Evolutionary conservation across 2,113 vertebrate genomes (phyloP), one percentile per base, ranked within the genome.

Genomic region (Lagopus leucura): DNA sequence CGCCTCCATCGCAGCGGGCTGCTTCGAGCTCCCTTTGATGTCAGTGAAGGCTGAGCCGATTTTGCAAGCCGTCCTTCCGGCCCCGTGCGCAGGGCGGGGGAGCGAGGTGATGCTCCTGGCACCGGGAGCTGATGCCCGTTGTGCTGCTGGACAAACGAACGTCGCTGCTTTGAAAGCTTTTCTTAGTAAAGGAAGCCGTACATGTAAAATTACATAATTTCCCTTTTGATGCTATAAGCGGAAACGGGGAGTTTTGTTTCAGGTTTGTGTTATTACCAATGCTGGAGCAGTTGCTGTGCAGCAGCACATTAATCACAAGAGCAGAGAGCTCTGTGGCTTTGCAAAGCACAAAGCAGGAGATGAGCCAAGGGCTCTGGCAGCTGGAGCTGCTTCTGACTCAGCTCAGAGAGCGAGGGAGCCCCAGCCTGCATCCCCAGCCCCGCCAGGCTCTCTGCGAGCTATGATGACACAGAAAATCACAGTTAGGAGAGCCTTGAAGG

Each of bases 1-100:
- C 5, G 10, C 18, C 54, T 66, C 0, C 0, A 27, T 30, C 40
- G 11, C 5, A 66, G 25, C 11, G 2, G 3, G 42, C 30, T 25
- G 2, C 52, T 21, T 24, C 2, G 28, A 66, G 74, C n/a, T 63
- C 40, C 3, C 1, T 36, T 71, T 50, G 1, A 0, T 13, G 36
- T 19, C 45, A 21, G 50, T 1, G 28, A 28, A 50, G 73, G 2
- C 30, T 19, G 27, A 8, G n/a, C 1, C 57, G 2, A 25, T 3
- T 64, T 40, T 64, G 34, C 7, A 28, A 15, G 27, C 27, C 52
- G 6, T 30, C 14, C 13, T 15, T 54, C 27, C 52, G 27, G 24
- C 48, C 48, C 48, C 7, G 13, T 25, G 52, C 13, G 52, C 52
- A 11, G 28, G 16, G 54, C 5, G 28, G 28, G 28, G 52, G 54